Evolutionary conservation across 92 coral and sea anemone genomes (phyloP).

Genomic region (Blastomussa wellsi): DNA sequence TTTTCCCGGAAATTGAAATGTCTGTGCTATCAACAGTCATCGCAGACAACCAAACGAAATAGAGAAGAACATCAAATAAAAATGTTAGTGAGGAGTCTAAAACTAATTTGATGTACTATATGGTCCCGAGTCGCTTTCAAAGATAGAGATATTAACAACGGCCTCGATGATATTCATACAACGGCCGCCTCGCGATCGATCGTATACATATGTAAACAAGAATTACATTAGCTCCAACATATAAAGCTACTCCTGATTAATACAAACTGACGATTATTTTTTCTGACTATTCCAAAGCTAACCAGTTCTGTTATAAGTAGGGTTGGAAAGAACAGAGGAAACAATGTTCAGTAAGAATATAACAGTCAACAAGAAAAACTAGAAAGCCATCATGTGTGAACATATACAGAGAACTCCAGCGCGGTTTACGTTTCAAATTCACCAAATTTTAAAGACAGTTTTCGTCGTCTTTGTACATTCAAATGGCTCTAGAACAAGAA

Average conservation of each 20-base stretch:
- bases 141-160: not conserved
- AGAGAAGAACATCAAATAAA: too few species aligned
- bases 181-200: too few species aligned
- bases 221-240: too few species aligned
- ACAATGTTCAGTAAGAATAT: not conserved
- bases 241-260: too few species aligned
- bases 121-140: not conserved
- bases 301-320: not conserved
- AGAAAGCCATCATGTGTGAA: not conserved
- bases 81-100: not conserved
- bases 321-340: not conserved
- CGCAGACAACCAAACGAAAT: not conserved
- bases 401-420: not conserved
- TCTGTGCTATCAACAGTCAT: not conserved
- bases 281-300: not conserved
- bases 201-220: too few species aligned
- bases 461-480: not conserved
- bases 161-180: too few species aligned
- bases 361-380: not conserved
- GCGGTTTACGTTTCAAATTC: not conserved
- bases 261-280: not conserved
- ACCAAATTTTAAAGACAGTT: not conserved
- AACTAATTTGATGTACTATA: not conserved
- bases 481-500: not conserved
- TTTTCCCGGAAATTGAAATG: slow-evolving; percentile 28